Conservation (phyloP, 2,113 vertebrate genomes). For the Prochilodus magdalenae region DNA sequence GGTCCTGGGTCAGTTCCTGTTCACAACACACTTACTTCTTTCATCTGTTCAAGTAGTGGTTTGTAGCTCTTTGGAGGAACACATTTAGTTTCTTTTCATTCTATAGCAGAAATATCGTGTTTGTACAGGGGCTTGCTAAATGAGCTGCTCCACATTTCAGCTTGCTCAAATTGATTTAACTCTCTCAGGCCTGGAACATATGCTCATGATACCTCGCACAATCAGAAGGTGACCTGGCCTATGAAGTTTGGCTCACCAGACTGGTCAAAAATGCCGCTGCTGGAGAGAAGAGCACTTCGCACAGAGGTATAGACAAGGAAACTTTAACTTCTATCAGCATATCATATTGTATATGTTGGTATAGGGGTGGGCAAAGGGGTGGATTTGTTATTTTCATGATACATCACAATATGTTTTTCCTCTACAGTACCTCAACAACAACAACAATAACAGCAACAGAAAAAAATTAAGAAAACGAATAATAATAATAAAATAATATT, state of each 20-base stretch:
- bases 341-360: no score
- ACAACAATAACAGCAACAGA: no score
- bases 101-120: background rate
- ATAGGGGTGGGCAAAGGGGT: background rate
- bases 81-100: no score
- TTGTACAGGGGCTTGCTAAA: background rate
- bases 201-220: conserved; percentile 15
- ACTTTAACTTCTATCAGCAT: no score
- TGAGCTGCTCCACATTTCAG: background rate
- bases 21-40: background rate
- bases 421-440: no score
- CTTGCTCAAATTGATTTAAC: background rate
- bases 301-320: conserved; percentile 69
- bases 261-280: conserved; percentile 76
- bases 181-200: conserved; percentile 82
- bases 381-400: background rate
- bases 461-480: no score
- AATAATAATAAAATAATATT: no score
- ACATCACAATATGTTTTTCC: no score
- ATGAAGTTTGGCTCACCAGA: conserved; percentile 89
- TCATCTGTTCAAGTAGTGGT: background rate
- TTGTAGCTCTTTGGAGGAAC: background rate
- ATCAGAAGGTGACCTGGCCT: conserved; percentile 82
- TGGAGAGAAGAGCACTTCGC: conserved; percentile 74
- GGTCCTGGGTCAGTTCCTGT: conserved; percentile 80